A percentile compares a stretch with the other conserved stretches of the same genome.
phyloP scores from a whole-genome alignment of 92 coral and sea anemone genomes.

The Anthopleura xanthogrammica region DNA sequence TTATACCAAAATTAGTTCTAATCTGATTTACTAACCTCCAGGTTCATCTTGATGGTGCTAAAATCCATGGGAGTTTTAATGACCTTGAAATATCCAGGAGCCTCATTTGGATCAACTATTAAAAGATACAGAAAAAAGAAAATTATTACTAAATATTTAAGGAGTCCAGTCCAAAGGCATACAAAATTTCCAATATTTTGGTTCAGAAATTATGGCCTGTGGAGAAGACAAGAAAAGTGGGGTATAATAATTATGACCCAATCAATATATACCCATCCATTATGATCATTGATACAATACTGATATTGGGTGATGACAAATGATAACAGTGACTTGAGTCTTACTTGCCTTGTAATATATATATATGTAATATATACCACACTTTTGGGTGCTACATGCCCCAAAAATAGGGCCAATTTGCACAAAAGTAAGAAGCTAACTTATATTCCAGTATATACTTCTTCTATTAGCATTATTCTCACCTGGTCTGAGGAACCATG shows the following conservation, averaged over 20 bases:
- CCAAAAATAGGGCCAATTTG: background rate
- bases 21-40: slow-evolving; percentile 60
- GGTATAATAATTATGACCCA: no score
- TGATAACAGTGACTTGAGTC: no score
- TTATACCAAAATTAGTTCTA: no score
- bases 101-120: slow-evolving; percentile 89
- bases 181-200: background rate
- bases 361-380: no score
- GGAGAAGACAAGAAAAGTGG: no score
- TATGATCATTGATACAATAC: no score
- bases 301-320: no score
- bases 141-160: background rate
- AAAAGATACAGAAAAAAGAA: background rate
- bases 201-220: background rate
- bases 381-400: background rate
- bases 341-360: no score
- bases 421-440: background rate
- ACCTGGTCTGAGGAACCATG: slow-evolving; percentile 98
- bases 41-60: slow-evolving; percentile 76
- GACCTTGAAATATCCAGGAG: slow-evolving; percentile 92
- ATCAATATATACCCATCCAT: background rate
- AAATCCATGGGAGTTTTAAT: slow-evolving; percentile 95
- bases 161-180: background rate
- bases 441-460: no score
- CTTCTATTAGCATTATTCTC: background rate